Evolutionary conservation across 1,140 invertebrate species (phyloP).

Genomic region (Pachypsylla venusta): DNA sequence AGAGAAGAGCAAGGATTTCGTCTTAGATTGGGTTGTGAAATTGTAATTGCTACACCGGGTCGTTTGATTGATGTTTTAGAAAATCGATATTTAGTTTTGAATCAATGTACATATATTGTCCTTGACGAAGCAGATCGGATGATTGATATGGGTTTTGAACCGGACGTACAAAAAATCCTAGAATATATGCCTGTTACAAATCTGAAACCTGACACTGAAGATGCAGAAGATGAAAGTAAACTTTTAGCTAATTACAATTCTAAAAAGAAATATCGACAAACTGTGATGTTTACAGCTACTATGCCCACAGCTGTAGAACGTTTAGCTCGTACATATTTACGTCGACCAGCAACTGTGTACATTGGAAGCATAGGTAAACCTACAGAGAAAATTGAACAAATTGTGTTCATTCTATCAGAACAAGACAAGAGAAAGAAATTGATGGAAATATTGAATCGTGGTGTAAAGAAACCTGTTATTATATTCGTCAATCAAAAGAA

Average conservation of each 20-base stretch:
- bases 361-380: constrained; percentile 98
- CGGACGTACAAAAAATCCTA: constrained; percentile 94
- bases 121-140: constrained; percentile 93
- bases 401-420: constrained; percentile 89
- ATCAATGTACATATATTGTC: constrained; percentile 90
- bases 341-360: constrained; percentile 93
- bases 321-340: constrained; percentile 82
- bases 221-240: constrained; percentile 88
- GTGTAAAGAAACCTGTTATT: constrained; percentile 91
- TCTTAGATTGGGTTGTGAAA: constrained; percentile 91
- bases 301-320: constrained; percentile 98
- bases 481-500: constrained; percentile 99
- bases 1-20: constrained; percentile 97
- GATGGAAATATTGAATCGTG: constrained; percentile 68
- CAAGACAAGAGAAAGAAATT: constrained; percentile 84
- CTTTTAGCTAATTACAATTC: constrained; percentile 89
- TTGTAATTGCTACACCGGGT: constrained; percentile 99
- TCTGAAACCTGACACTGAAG: constrained; percentile 95
- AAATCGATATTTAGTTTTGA: constrained; percentile 92
- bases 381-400: constrained; percentile 93
- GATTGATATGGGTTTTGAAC: constrained; percentile 99
- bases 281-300: constrained; percentile 99
- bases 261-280: constrained; percentile 94
- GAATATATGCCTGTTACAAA: constrained; percentile 98
- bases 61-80: constrained; percentile 97